Evolutionary conservation across 2,888 invertebrate genomes (phyloP).

Genomic region (Epistrophella euchroma): DNA sequence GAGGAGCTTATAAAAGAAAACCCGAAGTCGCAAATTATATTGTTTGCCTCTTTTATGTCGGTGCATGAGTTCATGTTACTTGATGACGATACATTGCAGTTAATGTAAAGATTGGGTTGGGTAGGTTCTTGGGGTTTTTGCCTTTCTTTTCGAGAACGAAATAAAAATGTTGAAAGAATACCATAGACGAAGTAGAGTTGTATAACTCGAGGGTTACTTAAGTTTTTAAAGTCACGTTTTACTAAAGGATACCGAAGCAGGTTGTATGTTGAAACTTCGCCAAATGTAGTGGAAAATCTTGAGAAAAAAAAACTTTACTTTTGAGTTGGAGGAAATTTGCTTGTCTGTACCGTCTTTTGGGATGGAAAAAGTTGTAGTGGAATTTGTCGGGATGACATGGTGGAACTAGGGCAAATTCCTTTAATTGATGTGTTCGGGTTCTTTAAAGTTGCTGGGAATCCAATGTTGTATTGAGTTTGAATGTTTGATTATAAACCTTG

Average conservation of each 20-base stretch:
- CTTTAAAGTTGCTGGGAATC: not conserved
- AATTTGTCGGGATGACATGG: not conserved
- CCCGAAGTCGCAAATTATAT: not conserved
- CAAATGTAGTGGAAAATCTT: slow-evolving; percentile 4
- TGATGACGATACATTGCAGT: slow-evolving; percentile 11
- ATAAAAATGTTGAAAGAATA: not conserved
- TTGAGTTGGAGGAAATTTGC: not conserved
- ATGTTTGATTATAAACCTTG: not conserved
- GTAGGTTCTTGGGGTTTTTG: not conserved
- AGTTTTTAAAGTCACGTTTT: slow-evolving; percentile 12
- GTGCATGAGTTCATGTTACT: not conserved
- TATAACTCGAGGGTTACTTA: slow-evolving; percentile 12
- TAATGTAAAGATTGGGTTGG: not conserved
- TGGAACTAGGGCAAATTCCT: slow-evolving; percentile 1
- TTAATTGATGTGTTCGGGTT: not conserved
- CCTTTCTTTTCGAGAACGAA: not conserved
- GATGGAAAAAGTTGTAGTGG: not conserved
- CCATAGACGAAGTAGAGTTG: not conserved
- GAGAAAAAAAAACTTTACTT: not conserved
- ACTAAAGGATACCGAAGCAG: not conserved
- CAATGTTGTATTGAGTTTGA: not conserved
- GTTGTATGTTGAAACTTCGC: slow-evolving; percentile 1
- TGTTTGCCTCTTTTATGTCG: slow-evolving; percentile 5
- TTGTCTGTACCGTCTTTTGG: not conserved
- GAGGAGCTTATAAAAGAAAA: not conserved